These are phyloP conservation scores for roundworm (Caenorhabditis elegans) DNA, from an alignment of 1,140 invertebrate species.

Conservation along the genomic window DNA sequence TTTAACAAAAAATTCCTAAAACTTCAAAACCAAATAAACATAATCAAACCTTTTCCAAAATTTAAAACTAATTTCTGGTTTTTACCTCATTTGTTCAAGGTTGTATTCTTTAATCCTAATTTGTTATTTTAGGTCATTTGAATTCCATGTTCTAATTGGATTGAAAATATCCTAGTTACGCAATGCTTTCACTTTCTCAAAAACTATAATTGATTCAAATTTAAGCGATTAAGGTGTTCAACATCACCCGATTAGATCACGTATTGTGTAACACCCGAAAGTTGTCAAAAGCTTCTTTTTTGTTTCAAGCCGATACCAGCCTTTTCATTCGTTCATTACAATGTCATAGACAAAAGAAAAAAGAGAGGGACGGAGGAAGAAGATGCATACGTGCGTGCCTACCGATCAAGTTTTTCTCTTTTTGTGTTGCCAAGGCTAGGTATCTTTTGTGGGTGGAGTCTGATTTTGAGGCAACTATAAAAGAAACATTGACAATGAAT, in stretches of 20 bases:
- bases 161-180: too few relatives aligned
- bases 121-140: too few relatives aligned
- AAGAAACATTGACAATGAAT: background rate
- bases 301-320: slow-evolving; percentile 8
- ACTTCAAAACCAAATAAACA: too few relatives aligned
- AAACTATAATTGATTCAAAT: too few relatives aligned
- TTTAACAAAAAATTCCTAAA: too few relatives aligned
- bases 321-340: slow-evolving; percentile 24
- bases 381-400: background rate
- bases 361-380: background rate
- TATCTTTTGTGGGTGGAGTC: background rate
- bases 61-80: too few relatives aligned
- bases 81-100: too few relatives aligned
- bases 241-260: slow-evolving; percentile 9
- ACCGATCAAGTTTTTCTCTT: background rate
- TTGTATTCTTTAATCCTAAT: too few relatives aligned
- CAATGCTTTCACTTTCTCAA: too few relatives aligned
- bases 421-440: background rate
- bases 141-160: too few relatives aligned
- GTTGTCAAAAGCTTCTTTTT: slow-evolving; percentile 25
- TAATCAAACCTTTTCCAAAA: too few relatives aligned
- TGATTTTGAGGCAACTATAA: background rate
- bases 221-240: slow-evolving; percentile 1
- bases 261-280: slow-evolving; percentile 17
- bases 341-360: slow-evolving; percentile 16